Percentiles rank a stretch among this genome's conserved stretches.
These are phyloP conservation scores for Lemur catta DNA, from an alignment of 2,797 vertebrate species.

Conservation along the genomic window DNA sequence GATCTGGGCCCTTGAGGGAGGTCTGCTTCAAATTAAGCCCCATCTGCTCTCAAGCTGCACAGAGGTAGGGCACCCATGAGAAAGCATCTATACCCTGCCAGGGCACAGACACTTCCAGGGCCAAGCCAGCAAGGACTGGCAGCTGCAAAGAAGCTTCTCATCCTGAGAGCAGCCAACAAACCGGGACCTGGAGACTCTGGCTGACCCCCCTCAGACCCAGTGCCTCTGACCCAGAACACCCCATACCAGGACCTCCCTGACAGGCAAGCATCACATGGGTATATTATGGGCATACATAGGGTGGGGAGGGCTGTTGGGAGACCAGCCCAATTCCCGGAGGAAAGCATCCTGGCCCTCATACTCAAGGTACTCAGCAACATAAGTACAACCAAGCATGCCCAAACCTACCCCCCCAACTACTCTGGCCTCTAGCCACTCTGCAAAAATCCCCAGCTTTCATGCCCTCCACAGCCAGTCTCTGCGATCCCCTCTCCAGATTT, in stretches of 20 bases:
- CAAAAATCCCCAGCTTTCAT: not conserved
- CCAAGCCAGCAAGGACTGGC: not conserved
- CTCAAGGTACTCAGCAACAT: not conserved
- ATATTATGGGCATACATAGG: not conserved
- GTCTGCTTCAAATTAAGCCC: slow-evolving; percentile 38
- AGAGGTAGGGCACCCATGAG: not conserved
- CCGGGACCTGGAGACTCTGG: not conserved
- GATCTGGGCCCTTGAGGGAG: not conserved
- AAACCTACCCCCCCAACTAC: not conserved
- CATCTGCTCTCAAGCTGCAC: slow-evolving; percentile 13
- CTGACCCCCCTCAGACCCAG: not conserved
- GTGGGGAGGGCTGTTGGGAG: not conserved
- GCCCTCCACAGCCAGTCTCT: not conserved
- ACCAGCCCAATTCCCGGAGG: not conserved
- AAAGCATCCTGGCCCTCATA: not conserved
- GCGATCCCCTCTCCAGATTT: not conserved
- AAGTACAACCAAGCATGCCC: not conserved
- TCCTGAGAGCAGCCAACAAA: not conserved
- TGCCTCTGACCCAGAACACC: not conserved
- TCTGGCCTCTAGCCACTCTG: not conserved
- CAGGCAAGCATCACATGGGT: not conserved
- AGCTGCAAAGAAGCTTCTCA: slow-evolving; percentile 8
- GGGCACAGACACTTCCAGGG: not conserved
- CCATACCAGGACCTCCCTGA: not conserved
- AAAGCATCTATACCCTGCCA: not conserved